phyloP scores from a whole-genome alignment of 2,113 vertebrate species.

The Acinonyx jubatus region DNA sequence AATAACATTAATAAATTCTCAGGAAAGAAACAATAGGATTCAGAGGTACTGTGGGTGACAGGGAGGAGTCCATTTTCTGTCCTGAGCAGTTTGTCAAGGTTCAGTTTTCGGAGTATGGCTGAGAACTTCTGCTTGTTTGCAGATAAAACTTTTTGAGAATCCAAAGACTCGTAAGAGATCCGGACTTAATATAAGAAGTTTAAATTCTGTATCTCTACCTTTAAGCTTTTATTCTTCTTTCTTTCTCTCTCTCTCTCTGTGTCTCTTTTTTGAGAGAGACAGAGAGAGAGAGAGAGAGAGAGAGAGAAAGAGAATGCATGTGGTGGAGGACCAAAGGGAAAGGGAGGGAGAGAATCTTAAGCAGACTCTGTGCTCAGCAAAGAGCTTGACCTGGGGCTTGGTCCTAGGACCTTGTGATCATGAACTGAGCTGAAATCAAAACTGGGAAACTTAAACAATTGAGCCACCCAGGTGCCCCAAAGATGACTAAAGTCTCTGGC shows the following conservation, averaged over 20 bases:
- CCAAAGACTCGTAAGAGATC: neutral
- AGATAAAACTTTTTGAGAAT: neutral
- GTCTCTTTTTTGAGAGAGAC: too few species aligned
- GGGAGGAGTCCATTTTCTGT: neutral
- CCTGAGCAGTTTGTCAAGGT: neutral
- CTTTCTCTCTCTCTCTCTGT: too few species aligned
- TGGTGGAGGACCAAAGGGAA: too few species aligned
- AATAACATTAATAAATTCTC: neutral
- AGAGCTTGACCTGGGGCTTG: too few species aligned
- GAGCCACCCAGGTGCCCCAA: too few species aligned
- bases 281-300: too few species aligned
- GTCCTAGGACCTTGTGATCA: too few species aligned
- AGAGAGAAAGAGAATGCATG: too few species aligned
- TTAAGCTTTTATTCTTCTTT: neutral
- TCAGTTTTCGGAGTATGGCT: neutral
- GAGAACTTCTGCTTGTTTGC: neutral
- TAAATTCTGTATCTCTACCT: neutral
- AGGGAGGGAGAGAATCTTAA: too few species aligned
- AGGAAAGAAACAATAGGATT: neutral
- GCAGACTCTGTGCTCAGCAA: too few species aligned
- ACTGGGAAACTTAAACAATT: too few species aligned
- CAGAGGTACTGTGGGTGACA: neutral
- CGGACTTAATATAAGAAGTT: neutral
- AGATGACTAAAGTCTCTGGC: neutral
- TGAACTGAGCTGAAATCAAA: too few species aligned